Conservation (phyloP, 2,113 vertebrate species). For the Atlantisia rogersi region DNA sequence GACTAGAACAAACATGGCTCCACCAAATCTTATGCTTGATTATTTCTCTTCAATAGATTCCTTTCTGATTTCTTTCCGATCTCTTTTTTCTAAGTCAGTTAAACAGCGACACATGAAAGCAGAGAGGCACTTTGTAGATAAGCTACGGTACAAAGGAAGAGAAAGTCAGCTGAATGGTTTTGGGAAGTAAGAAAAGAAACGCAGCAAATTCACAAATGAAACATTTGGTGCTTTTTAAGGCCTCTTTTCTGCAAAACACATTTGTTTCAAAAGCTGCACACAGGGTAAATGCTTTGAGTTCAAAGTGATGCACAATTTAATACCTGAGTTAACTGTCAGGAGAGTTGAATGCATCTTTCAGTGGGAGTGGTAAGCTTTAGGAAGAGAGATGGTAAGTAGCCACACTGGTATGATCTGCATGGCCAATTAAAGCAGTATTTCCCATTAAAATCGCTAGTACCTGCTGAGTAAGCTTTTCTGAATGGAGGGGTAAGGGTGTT, state of each 20-base stretch:
- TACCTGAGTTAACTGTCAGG: not conserved
- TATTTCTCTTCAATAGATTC: not conserved
- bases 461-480: not conserved
- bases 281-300: not conserved
- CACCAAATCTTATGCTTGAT: not conserved
- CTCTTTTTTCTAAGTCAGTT: not conserved
- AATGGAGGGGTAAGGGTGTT: not conserved
- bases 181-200: not conserved
- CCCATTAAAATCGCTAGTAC: not conserved
- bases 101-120: not conserved
- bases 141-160: not conserved
- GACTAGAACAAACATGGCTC: not conserved
- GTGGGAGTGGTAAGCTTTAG: not conserved
- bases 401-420: not conserved
- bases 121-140: not conserved
- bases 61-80: not conserved
- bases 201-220: not conserved
- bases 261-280: not conserved
- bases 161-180: not conserved
- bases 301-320: not conserved
- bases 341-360: not conserved
- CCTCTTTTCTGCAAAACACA: not conserved
- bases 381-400: not conserved
- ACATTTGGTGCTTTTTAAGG: not conserved
- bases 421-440: not conserved